Base-by-base conservation (phyloP, 2,888 invertebrate species). In the Rhamnusium bicolor region DNA sequence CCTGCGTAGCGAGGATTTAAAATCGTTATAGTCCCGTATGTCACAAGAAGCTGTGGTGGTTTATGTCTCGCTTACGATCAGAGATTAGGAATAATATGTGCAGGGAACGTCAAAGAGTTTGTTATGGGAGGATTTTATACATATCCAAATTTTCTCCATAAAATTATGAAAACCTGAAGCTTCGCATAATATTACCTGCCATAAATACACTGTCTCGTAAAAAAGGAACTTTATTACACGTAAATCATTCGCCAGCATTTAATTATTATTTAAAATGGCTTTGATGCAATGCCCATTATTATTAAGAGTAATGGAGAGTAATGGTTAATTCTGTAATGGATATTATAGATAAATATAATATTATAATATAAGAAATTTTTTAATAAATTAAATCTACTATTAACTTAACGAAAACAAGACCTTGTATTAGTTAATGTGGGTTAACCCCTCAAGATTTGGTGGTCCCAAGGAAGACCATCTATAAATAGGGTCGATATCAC, bases 1-100 rank as follows among this genome's bases (percentile, higher is more conserved):
- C 74, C 78, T 81, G 82, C 83, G 84, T 82, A 78, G 79, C 69
- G 77, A 66, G 80, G 82, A 82, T 84, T 84, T 83, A 82, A 83
- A 84, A 83, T 79, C 82, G 81, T 82, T 83, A 82, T 80, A 76
- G 80, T 74, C 78, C 79, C 82, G 74, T 79, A 76, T 78, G 79
- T 78, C 78, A 79, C 77, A 72, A 74, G 72, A 68, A 77, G 68
- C 71, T 70, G 72, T 65, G 68, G 51, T 63, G 67, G 76, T 71
- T 73, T 78, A 79, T 75, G 78, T 69, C 73, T 71, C 77, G 78
- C 76, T 78, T 78, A 78, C 78, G 77, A 78, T 79, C 80, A 70
- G 74, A 78, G 79, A 79, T 79, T 79, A 78, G 65, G 72, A 67
- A 69, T 74, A 78, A 80, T 81, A 78, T 79, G 79, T 75, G 79